A percentile compares a stretch with the other conserved stretches of the same genome.
Conservation (phyloP, 2,888 invertebrate species). For the Leptinotarsa rubiginosa region DNA sequence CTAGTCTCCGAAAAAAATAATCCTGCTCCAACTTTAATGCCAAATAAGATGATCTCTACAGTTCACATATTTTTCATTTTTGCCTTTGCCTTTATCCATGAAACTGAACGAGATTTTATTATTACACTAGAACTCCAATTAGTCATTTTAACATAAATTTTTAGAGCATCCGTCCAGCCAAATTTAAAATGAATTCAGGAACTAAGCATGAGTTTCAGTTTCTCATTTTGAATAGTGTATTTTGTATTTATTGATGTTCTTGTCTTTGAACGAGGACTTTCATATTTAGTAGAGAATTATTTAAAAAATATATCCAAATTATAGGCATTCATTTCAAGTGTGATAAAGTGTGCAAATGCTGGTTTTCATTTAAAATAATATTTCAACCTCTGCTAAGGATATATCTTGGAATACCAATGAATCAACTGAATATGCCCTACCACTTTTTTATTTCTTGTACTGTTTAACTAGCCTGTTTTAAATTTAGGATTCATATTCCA, state of each 20-base stretch:
- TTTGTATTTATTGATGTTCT: neutral
- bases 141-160: neutral
- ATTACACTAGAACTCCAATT: neutral
- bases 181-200: neutral
- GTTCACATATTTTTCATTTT: too few species aligned
- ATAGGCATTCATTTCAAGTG: constrained; percentile 21
- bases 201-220: neutral
- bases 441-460: constrained; percentile 32
- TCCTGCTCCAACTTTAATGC: too few species aligned
- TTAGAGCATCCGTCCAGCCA: neutral
- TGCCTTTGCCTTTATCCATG: too few species aligned
- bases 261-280: neutral
- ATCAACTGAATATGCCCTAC: constrained; percentile 20
- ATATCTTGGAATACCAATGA: constrained; percentile 30
- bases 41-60: too few species aligned
- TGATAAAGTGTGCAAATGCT: constrained; percentile 25
- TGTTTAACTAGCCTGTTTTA: constrained; percentile 54
- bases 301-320: constrained; percentile 6
- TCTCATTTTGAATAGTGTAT: neutral
- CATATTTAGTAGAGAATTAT: neutral
- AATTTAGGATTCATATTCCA: constrained; percentile 48
- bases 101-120: too few species aligned
- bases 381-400: constrained; percentile 35
- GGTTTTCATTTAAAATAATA: constrained; percentile 28
- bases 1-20: too few species aligned